Evolutionary conservation across 2,888 invertebrate species (phyloP).

Genomic region (Dascillus cervinus): DNA sequence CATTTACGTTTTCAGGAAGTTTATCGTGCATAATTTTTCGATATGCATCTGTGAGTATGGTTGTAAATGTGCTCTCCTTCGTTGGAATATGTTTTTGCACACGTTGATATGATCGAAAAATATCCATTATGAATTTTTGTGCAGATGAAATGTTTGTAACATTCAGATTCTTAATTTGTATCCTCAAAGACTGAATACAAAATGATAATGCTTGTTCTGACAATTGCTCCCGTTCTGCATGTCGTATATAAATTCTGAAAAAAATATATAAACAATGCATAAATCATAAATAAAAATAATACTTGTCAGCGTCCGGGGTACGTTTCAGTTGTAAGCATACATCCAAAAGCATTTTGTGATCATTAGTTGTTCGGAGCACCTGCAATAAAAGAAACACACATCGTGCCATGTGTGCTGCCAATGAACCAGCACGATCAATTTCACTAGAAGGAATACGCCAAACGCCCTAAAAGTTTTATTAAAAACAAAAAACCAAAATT

Average conservation of each 20-base stretch:
- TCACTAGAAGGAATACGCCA: conserved; percentile 88
- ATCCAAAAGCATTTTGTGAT: conserved; percentile 72
- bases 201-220: conserved; percentile 71
- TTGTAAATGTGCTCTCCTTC: conserved; percentile 55
- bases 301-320: conserved; percentile 82
- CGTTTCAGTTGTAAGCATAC: conserved; percentile 70
- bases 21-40: conserved; percentile 55
- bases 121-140: conserved; percentile 46
- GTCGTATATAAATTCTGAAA: conserved; percentile 70
- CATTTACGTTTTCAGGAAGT: conserved; percentile 52
- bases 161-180: conserved; percentile 47
- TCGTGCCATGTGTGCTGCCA: conserved; percentile 84
- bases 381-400: conserved; percentile 76
- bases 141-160: conserved; percentile 33
- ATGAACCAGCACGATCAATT: conserved; percentile 86
- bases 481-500: conserved; percentile 8
- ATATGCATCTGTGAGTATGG: conserved; percentile 62
- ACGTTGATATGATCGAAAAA: conserved; percentile 62
- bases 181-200: conserved; percentile 62
- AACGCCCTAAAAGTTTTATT: conserved; percentile 54
- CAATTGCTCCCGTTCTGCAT: conserved; percentile 74
- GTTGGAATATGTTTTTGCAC: conserved; percentile 54
- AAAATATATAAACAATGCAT: too few species aligned
- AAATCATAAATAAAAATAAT: conserved; percentile 28
- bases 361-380: conserved; percentile 69